Evolutionary conservation across 2,113 vertebrate species (phyloP), one percentile per base, ranked within the genome.

Genomic region (Atractosteus spatula): DNA sequence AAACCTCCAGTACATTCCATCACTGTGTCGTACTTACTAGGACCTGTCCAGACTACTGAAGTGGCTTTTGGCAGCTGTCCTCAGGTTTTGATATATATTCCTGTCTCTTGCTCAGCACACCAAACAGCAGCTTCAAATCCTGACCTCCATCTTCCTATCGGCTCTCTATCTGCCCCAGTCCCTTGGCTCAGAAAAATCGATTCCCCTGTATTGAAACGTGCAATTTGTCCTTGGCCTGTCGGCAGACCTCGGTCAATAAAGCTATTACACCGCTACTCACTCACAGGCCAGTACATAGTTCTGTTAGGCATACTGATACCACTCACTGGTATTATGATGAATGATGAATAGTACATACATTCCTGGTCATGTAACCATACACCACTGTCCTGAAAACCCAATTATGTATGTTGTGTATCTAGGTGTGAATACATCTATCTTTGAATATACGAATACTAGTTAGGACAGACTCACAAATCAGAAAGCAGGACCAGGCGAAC

Each of bases 201-300:
- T 87, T 74, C 69, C 72, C 61, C 55, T 10, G 14, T 80, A 80
- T 75, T 85, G 78, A 78, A 72, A 71, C 71, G 75, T 78, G 78
- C 82, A 81, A 89, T 91, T 88, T 87, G 85, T 90, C 82, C 83
- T 84, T 83, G 80, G 76, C 84, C 83, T 79, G 86, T 85, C 86
- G 85, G 83, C 84, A 76, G 66, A 77, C 74, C 64, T 62, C 82
- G 83, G 85, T 91, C 90, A 88, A 91, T 91, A 89, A 85, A 85
- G 76, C 77, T 80, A 84, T 84, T 78, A 85, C 80, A 79, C 79
- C 56, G 72, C 74, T 76, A 71, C 77, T 81, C 72, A 69, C 81
- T 78, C 10, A 51, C 67, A 41, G 3, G 70, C 82, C 66, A 51
- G 69, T 81, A 82, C 73, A 76, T 81, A 78, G 74, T 76, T 78